These are phyloP conservation scores for Montifringilla adamsi DNA, from an alignment of 2,113 vertebrate genomes.

Conservation along the genomic window DNA sequence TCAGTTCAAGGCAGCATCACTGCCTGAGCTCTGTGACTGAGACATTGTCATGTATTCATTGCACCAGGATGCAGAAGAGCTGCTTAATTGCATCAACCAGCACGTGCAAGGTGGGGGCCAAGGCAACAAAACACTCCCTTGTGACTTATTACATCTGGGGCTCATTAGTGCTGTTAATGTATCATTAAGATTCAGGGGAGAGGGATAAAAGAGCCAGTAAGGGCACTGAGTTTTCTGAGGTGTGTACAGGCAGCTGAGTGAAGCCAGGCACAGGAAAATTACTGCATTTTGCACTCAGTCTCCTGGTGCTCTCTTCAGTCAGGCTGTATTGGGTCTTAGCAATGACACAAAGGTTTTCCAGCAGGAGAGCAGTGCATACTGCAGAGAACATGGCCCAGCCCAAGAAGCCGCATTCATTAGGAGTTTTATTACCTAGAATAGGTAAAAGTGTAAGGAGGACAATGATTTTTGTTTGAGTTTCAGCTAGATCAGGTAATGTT, in stretches of 20 bases:
- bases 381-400: neutral
- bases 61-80: neutral
- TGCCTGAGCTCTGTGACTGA: neutral
- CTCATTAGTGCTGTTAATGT: conserved; percentile 10
- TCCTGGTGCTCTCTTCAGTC: neutral
- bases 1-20: neutral
- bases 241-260: neutral
- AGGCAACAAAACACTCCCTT: neutral
- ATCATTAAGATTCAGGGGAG: neutral
- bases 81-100: neutral
- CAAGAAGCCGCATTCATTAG: neutral
- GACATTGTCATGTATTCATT: neutral
- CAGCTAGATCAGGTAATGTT: rapidly evolving
- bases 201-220: neutral
- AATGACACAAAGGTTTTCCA: neutral
- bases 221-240: neutral
- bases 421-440: neutral
- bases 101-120: neutral
- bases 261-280: neutral
- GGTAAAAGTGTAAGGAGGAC: neutral
- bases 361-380: neutral
- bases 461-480: neutral
- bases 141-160: neutral
- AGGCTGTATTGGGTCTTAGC: rapidly evolving
- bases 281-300: neutral